Evolutionary conservation across 2,888 invertebrate species (phyloP).

Genomic region (Plebejus anna): DNA sequence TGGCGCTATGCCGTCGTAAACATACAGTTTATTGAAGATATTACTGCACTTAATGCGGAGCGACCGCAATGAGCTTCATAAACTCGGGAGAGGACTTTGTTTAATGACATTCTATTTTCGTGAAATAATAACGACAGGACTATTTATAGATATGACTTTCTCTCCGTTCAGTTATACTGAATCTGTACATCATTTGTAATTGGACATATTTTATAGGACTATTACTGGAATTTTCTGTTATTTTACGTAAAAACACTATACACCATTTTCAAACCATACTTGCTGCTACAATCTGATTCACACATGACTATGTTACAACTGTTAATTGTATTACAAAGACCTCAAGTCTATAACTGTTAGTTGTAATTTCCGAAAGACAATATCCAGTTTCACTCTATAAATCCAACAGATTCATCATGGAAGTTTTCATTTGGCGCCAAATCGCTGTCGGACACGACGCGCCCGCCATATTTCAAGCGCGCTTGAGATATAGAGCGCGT

Average conservation of each 20-base stretch:
- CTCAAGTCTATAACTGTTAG: background rate
- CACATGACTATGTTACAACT: background rate
- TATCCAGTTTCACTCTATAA: slow-evolving; percentile 21
- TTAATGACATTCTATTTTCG: slow-evolving; percentile 29
- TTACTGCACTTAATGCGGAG: slow-evolving; percentile 48
- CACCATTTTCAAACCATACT: background rate
- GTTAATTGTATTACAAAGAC: background rate
- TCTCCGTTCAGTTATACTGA: background rate
- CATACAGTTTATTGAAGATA: slow-evolving; percentile 50
- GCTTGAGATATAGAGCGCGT: slow-evolving; percentile 71
- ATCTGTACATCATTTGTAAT: slow-evolving; percentile 12
- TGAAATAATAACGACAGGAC: slow-evolving; percentile 25
- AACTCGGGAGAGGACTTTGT: slow-evolving; percentile 40
- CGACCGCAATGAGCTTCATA: slow-evolving; percentile 46
- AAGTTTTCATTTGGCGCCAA: slow-evolving; percentile 68
- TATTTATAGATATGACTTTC: slow-evolving; percentile 22
- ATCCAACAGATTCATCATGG: slow-evolving; percentile 68
- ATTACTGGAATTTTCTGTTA: background rate
- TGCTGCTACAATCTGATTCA: background rate
- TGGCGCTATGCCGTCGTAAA: slow-evolving; percentile 65
- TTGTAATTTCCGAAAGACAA: background rate
- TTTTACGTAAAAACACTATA: too few species aligned
- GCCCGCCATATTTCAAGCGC: slow-evolving; percentile 71
- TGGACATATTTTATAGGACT: background rate
- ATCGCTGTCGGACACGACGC: slow-evolving; percentile 65